A percentile compares a stretch with the other conserved stretches of the same genome.
Evolutionary conservation across 2,113 vertebrate species (phyloP).

Genomic region (Cygnus buccinator): DNA sequence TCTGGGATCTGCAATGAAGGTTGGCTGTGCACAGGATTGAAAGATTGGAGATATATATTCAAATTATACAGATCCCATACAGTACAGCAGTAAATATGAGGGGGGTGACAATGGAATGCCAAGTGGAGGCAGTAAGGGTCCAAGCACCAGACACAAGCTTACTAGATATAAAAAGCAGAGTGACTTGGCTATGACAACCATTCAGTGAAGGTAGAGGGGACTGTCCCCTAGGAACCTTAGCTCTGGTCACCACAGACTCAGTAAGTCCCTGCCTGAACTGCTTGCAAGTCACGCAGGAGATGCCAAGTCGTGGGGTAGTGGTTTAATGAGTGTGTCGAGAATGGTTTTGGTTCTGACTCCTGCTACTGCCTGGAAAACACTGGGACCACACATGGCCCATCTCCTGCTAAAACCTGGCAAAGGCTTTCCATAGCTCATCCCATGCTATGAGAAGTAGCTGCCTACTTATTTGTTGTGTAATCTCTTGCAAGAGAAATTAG

Average conservation of each 20-base stretch:
- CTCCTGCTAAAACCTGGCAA: neutral
- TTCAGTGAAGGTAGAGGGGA: neutral
- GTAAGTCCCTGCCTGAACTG: neutral
- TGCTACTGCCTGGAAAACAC: neutral
- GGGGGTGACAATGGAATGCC: neutral
- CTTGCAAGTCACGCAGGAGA: neutral
- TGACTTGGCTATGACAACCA: neutral
- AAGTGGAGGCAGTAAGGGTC: neutral
- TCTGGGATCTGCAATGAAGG: neutral
- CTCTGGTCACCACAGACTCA: neutral
- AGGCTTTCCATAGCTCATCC: neutral
- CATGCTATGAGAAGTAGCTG: neutral
- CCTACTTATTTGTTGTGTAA: accelerated
- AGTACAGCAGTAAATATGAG: accelerated
- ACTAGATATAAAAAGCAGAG: neutral
- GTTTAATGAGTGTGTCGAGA: neutral
- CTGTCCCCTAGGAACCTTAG: neutral
- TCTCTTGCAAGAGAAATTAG: neutral
- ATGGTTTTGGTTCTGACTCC: neutral
- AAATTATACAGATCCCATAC: neutral
- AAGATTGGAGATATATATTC: neutral
- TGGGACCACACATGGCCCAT: neutral
- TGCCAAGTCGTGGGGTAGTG: neutral
- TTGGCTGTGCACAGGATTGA: neutral
- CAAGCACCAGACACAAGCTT: neutral